phyloP scores from a whole-genome alignment of 2,113 vertebrate species.

The Onychorhynchus coronatus region DNA sequence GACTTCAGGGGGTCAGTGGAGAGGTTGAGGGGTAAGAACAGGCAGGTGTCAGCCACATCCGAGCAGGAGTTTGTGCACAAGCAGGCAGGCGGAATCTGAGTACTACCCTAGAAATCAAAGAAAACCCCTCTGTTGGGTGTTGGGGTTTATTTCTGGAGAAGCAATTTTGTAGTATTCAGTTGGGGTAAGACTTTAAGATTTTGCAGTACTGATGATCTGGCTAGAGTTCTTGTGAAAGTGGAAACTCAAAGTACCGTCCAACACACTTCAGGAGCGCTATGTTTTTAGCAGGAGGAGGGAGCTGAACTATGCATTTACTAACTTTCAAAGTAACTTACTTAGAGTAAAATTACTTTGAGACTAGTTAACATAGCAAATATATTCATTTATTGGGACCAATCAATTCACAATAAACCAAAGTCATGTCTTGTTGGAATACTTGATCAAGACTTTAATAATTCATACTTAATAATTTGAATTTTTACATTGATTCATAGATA shows the following conservation, averaged over 20 bases:
- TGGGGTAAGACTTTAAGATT: background rate
- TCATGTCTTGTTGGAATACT: background rate
- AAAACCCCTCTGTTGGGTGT: background rate
- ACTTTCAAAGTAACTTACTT: background rate
- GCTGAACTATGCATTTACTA: background rate
- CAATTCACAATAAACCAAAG: background rate
- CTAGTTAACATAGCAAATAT: background rate
- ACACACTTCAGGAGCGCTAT: background rate
- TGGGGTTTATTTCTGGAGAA: background rate
- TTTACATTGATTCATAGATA: background rate
- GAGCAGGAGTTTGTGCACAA: background rate
- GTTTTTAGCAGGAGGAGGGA: background rate
- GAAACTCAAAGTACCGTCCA: background rate
- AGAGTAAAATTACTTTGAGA: background rate
- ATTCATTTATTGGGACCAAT: background rate
- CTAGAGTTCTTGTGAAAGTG: background rate
- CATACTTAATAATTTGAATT: background rate
- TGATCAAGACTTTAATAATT: background rate
- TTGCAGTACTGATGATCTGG: background rate
- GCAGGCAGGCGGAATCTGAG: background rate
- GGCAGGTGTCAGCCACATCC: background rate
- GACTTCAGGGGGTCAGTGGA: background rate
- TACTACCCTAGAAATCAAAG: background rate
- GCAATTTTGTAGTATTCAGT: background rate
- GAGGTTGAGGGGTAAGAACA: background rate